Conservation (phyloP, 2,113 vertebrate species). For the Dicentrarchus labrax region DNA sequence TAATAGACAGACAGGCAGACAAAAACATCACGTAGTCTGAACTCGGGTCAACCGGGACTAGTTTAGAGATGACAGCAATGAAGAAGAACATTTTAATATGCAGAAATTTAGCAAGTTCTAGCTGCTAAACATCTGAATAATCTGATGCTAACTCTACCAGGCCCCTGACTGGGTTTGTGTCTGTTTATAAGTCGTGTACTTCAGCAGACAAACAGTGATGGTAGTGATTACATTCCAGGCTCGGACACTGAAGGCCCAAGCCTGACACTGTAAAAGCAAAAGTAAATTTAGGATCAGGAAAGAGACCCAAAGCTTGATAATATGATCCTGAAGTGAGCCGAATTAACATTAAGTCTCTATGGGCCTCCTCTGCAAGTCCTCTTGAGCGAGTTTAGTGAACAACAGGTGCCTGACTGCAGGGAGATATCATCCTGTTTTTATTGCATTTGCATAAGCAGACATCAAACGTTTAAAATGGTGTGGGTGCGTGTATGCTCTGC, state of each 20-base stretch:
- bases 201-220: background rate
- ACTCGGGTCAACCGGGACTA: background rate
- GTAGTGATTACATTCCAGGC: background rate
- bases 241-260: background rate
- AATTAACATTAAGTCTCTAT: constrained; percentile 35
- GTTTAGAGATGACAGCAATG: background rate
- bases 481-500: background rate
- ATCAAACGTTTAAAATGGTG: constrained; percentile 39
- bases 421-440: constrained; percentile 66
- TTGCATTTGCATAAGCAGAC: constrained; percentile 71
- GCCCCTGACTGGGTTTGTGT: background rate
- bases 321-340: constrained; percentile 2
- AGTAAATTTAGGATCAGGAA: background rate
- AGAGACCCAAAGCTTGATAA: background rate
- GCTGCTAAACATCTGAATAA: background rate
- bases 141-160: background rate
- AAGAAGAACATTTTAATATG: background rate
- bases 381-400: constrained; percentile 22
- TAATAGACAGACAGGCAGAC: background rate
- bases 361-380: constrained; percentile 5
- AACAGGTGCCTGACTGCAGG: constrained; percentile 58
- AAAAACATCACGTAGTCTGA: background rate
- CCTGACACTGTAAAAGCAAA: background rate
- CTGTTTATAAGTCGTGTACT: background rate
- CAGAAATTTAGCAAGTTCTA: background rate